phyloP scores from a whole-genome alignment of 2,888 invertebrate species.

The Trichogramma evanescens region DNA sequence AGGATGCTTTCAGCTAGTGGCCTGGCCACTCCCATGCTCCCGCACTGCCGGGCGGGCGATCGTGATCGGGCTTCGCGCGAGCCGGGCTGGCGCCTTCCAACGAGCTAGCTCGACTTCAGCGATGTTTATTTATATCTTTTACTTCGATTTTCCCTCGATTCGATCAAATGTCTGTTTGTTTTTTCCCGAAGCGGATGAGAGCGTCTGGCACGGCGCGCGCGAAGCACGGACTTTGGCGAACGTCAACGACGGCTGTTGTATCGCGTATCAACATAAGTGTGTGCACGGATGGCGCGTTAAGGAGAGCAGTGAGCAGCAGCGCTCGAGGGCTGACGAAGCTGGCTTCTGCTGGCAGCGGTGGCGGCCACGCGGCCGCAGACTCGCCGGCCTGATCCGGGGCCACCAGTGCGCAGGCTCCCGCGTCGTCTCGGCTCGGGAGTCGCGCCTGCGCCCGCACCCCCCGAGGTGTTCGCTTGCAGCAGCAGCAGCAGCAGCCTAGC shows the following conservation, averaged over 20 bases:
- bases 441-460: constrained; percentile 35
- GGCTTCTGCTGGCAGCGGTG: too few species aligned
- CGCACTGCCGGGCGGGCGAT: background rate
- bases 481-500: too few species aligned
- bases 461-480: background rate
- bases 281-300: too few species aligned
- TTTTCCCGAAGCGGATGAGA: too few species aligned
- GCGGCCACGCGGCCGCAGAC: too few species aligned
- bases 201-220: background rate
- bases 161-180: too few species aligned
- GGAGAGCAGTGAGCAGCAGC: too few species aligned
- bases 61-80: constrained; percentile 17
- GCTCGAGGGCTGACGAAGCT: too few species aligned
- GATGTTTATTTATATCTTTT: too few species aligned
- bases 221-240: constrained; percentile 7
- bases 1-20: constrained; percentile 38
- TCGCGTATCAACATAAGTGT: too few species aligned
- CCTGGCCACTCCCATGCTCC: constrained; percentile 42
- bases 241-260: background rate
- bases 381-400: background rate
- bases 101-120: too few species aligned
- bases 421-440: constrained; percentile 31
- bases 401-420: constrained; percentile 6
- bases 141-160: too few species aligned
- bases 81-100: constrained; percentile 28